Conservation (phyloP, 2,113 vertebrate species). For the Solenodon paradoxus region DNA sequence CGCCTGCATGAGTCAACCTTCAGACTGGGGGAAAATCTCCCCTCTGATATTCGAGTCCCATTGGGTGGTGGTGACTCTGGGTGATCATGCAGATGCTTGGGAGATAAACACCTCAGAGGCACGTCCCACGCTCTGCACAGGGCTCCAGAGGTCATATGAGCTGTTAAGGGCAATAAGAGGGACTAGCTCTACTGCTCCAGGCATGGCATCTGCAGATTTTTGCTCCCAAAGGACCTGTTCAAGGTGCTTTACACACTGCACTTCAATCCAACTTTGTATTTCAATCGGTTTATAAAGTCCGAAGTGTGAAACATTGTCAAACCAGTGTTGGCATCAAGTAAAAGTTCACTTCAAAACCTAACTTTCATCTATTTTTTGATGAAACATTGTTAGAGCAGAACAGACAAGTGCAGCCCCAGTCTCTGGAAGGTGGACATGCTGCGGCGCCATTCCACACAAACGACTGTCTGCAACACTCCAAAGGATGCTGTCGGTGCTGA, state of each 20-base stretch:
- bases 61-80: background rate
- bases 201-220: background rate
- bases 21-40: too few species aligned
- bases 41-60: background rate
- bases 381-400: background rate
- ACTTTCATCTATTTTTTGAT: background rate
- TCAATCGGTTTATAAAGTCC: background rate
- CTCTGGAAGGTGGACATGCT: background rate
- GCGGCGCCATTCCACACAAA: background rate
- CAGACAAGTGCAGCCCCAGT: background rate
- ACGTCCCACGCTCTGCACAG: too few species aligned
- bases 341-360: too few species aligned
- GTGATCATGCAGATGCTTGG: background rate
- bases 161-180: background rate
- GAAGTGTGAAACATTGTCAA: background rate
- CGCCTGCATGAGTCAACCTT: background rate
- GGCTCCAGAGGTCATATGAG: background rate
- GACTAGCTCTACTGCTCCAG: too few species aligned
- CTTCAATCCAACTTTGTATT: too few species aligned
- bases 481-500: background rate
- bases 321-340: background rate
- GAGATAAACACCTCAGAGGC: background rate
- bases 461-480: background rate
- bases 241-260: rapidly evolving
- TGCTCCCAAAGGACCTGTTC: background rate